Conservation (phyloP, 2,888 invertebrate species). For the Chrysodeixis includens region DNA sequence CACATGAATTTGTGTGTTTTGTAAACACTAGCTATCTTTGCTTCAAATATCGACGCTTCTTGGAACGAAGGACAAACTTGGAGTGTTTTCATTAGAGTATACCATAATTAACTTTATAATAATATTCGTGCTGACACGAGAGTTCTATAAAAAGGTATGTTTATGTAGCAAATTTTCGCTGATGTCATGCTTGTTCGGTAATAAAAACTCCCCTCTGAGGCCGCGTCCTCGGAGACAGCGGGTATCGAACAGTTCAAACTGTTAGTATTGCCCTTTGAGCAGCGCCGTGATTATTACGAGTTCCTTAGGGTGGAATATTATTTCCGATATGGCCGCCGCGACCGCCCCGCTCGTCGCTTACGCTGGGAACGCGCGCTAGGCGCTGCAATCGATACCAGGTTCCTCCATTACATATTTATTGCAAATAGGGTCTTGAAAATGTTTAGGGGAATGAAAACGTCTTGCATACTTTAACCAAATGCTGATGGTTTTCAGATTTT, state of each 20-base stretch:
- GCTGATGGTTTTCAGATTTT: slow-evolving; percentile 46
- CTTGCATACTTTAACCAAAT: slow-evolving; percentile 56
- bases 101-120: slow-evolving; percentile 27
- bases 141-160: slow-evolving; percentile 26
- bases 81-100: slow-evolving; percentile 15
- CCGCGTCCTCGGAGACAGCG: neutral
- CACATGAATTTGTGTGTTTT: neutral
- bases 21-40: neutral
- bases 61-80: slow-evolving; percentile 16
- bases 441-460: slow-evolving; percentile 71
- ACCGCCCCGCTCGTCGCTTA: slow-evolving; percentile 35
- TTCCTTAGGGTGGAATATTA: slow-evolving; percentile 1
- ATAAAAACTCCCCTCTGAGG: slow-evolving; percentile 72
- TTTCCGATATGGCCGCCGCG: neutral
- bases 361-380: slow-evolving; percentile 9
- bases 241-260: neutral
- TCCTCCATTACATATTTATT: slow-evolving; percentile 83
- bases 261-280: slow-evolving; percentile 1
- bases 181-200: slow-evolving; percentile 76
- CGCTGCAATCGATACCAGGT: slow-evolving; percentile 79
- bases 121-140: slow-evolving; percentile 30
- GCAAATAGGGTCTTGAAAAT: slow-evolving; percentile 68
- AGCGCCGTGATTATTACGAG: neutral
- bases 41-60: slow-evolving; percentile 18
- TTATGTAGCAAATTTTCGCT: slow-evolving; percentile 60